phyloP scores from a whole-genome alignment of 2,113 vertebrate species.

The Pedionomus torquatus region DNA sequence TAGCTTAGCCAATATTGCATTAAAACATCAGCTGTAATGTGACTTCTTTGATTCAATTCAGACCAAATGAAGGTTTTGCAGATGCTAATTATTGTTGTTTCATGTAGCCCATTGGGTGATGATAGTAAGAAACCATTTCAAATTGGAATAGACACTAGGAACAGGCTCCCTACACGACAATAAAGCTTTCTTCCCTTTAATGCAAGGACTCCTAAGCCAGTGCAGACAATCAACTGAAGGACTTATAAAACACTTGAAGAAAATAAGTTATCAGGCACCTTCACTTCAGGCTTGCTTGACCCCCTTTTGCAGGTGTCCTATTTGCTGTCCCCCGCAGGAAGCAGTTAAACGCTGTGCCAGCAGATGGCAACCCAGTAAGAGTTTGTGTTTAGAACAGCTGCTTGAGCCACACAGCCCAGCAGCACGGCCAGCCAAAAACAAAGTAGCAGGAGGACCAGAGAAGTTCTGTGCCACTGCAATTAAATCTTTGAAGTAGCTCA shows the following conservation, averaged over 20 bases:
- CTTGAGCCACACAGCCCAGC: background rate
- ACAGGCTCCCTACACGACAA: background rate
- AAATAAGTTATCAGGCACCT: fast-evolving
- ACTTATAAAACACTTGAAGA: background rate
- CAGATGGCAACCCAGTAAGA: slow-evolving; percentile 34
- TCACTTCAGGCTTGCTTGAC: background rate
- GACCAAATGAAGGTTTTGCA: background rate
- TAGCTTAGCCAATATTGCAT: background rate
- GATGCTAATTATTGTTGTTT: slow-evolving; percentile 1
- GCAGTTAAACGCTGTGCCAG: slow-evolving; percentile 18
- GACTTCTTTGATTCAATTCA: background rate
- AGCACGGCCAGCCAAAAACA: background rate
- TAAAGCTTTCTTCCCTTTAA: background rate
- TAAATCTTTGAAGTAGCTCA: background rate
- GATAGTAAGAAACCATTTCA: background rate
- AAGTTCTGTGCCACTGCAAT: background rate
- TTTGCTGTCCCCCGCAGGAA: background rate
- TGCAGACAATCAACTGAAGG: background rate
- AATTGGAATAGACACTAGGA: background rate
- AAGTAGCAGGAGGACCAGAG: background rate
- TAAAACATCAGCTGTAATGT: background rate
- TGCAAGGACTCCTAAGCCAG: background rate
- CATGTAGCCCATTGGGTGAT: background rate
- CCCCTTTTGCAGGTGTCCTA: background rate
- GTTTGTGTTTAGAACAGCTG: background rate